A percentile compares a stretch with the other conserved stretches of the same genome.
Evolutionary conservation across 2,113 vertebrate species (phyloP).

Genomic region (Chloropsis cyanopogon): DNA sequence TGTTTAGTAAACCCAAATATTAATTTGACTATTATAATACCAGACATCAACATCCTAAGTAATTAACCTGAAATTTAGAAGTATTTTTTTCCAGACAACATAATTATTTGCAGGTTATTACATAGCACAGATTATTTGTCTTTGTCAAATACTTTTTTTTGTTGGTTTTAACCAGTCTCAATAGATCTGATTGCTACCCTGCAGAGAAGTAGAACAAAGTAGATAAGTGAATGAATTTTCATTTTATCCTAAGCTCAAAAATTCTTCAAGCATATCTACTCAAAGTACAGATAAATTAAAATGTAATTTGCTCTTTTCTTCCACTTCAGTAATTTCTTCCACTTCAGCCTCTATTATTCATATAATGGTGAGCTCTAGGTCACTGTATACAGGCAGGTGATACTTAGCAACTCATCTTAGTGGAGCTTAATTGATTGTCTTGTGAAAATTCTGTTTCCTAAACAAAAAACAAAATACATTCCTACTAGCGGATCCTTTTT

Average conservation of each 20-base stretch:
- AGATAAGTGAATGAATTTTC: conserved; percentile 28
- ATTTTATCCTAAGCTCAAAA: conserved; percentile 25
- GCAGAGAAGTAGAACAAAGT: not conserved
- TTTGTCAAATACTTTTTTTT: conserved; percentile 29
- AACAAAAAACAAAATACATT: not conserved
- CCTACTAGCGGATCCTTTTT: not conserved
- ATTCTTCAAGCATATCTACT: conserved; percentile 38
- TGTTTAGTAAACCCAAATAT: not conserved
- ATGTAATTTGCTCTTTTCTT: conserved; percentile 46
- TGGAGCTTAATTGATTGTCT: conserved; percentile 10
- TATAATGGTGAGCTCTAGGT: conserved; percentile 4
- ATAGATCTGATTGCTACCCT: conserved; percentile 1
- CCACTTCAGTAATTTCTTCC: conserved; percentile 33
- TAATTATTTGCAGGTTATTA: conserved; percentile 17
- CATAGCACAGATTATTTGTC: conserved; percentile 1
- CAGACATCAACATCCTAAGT: not conserved
- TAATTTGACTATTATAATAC: not conserved
- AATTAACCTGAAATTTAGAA: not conserved
- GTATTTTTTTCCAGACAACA: not conserved
- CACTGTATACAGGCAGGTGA: not conserved
- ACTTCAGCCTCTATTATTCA: conserved; percentile 28
- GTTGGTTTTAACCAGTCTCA: not conserved
- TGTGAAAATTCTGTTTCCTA: not conserved
- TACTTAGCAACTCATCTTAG: conserved; percentile 8
- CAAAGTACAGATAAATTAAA: conserved; percentile 45